Evolutionary conservation across 2,797 vertebrate species (phyloP).

Genomic region (Kryptopterus vitreolus): DNA sequence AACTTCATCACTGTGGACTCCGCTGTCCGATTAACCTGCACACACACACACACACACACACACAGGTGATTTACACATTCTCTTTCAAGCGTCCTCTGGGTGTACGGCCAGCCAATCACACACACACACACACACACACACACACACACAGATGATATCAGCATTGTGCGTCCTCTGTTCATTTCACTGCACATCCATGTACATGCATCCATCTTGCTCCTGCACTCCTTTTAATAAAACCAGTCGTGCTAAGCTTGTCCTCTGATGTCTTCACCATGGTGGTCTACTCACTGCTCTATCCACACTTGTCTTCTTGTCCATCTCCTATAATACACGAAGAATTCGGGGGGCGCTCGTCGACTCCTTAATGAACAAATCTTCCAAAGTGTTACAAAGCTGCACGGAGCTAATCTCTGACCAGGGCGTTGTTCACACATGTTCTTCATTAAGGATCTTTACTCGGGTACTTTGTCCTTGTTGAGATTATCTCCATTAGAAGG

Average conservation of each 20-base stretch:
- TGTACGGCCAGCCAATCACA: slow-evolving; percentile 16
- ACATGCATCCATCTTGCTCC: not conserved
- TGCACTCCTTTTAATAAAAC: not conserved
- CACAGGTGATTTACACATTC: slow-evolving; percentile 34
- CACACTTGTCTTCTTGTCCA: not conserved
- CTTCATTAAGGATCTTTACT: not conserved
- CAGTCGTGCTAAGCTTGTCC: not conserved
- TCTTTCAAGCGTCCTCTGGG: slow-evolving; percentile 48
- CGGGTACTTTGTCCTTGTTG: not conserved
- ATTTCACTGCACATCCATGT: not conserved
- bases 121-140: no score
- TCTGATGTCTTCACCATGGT: not conserved
- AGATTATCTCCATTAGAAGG: not conserved
- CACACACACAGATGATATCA: slow-evolving; percentile 25
- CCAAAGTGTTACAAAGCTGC: not conserved
- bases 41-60: slow-evolving; percentile 24
- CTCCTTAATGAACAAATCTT: not conserved
- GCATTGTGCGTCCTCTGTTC: slow-evolving; percentile 3
- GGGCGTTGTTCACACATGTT: not conserved
- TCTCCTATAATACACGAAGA: not conserved
- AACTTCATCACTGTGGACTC: slow-evolving; percentile 50
- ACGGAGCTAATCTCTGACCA: not conserved
- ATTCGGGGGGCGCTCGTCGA: not conserved
- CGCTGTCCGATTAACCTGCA: slow-evolving; percentile 36
- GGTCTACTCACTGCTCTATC: not conserved